These are phyloP conservation scores for Thalpophila matura DNA, from an alignment of 2,888 invertebrate genomes.

Conservation along the genomic window DNA sequence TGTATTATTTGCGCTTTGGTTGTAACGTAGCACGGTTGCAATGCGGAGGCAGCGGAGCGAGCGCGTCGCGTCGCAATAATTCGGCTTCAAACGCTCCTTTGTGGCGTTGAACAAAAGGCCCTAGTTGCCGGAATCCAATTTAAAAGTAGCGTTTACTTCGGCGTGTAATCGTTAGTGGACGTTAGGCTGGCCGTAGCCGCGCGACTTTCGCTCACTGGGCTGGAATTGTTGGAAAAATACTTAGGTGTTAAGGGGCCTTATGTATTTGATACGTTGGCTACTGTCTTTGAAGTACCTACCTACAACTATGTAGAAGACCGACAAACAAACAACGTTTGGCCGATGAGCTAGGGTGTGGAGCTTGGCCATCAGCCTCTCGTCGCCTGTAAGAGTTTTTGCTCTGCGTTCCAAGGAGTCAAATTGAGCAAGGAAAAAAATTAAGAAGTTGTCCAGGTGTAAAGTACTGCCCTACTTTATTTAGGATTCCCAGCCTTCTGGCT, in stretches of 20 bases:
- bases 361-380: too few species aligned
- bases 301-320: too few species aligned
- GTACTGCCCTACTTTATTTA: too few species aligned
- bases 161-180: conserved; percentile 73
- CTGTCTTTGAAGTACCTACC: not conserved
- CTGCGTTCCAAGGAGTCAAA: too few species aligned
- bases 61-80: conserved; percentile 38
- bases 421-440: too few species aligned
- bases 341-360: too few species aligned
- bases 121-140: conserved; percentile 76
- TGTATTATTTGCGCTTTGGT: not conserved
- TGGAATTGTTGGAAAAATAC: not conserved
- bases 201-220: conserved; percentile 11
- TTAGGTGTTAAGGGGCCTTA: not conserved
- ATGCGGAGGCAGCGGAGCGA: conserved; percentile 8
- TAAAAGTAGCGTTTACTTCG: conserved; percentile 77
- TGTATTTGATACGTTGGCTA: conserved; percentile 7
- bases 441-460: too few species aligned
- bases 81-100: conserved; percentile 58
- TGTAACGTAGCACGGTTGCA: not conserved
- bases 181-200: conserved; percentile 50
- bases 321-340: too few species aligned
- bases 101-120: conserved; percentile 66
- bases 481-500: too few species aligned
- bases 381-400: too few species aligned